Conservation (phyloP, 2,797 vertebrate genomes). For the Brachyalestes nurse region DNA sequence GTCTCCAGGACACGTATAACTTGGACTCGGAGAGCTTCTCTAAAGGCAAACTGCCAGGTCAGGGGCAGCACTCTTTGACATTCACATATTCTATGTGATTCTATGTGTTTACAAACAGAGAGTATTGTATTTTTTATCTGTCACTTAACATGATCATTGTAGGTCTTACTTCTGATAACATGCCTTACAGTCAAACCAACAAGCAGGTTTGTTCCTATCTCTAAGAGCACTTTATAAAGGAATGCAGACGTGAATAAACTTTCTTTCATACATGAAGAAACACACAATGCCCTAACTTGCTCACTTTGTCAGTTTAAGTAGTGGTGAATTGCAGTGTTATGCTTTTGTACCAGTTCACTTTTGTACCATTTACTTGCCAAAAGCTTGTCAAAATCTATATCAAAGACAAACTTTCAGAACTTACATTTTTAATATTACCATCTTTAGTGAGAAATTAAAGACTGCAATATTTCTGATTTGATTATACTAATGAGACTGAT, state of each 20-base stretch:
- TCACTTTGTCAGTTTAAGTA: not conserved
- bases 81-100: not conserved
- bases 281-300: not conserved
- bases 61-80: not conserved
- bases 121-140: not conserved
- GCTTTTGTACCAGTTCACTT: too few relatives aligned
- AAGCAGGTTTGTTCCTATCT: not conserved
- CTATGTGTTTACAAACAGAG: not conserved
- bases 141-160: not conserved
- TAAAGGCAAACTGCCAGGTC: conserved; percentile 90
- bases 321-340: too few relatives aligned
- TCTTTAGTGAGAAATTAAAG: too few relatives aligned
- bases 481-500: too few relatives aligned
- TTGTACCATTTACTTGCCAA: too few relatives aligned
- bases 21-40: conserved; percentile 92
- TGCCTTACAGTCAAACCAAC: not conserved
- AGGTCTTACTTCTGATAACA: not conserved
- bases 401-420: too few relatives aligned
- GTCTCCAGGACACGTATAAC: conserved; percentile 95
- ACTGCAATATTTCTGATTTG: too few relatives aligned
- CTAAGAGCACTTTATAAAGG: not conserved
- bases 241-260: not conserved
- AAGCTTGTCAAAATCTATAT: too few relatives aligned
- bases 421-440: too few relatives aligned
- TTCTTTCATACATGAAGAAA: not conserved